Base-by-base conservation (phyloP, 2,797 vertebrate genomes). In the Graptemys geographica region DNA sequence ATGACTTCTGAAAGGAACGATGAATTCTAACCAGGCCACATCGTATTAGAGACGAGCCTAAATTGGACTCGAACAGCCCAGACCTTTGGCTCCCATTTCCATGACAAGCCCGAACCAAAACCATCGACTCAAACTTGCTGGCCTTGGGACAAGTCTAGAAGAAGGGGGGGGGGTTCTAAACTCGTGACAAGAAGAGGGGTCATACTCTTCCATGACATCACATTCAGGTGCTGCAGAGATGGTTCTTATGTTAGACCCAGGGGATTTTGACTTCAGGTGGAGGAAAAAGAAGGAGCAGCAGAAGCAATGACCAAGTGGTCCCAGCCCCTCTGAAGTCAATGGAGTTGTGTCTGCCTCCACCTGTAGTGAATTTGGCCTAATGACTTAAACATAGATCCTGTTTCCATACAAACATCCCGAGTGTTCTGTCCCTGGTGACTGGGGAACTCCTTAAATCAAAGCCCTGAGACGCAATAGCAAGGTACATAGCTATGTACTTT, bases 321-420 rank as follows among this genome's bases (percentile, higher is more conserved):
- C 92, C 92, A 76, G 1, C 56, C 83, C 37, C 28, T n/a, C 51
- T 10, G 51, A 1, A 0, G 0, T 5, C 84, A 12, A 0, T 2
- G 4, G 84, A 55, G 49, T 92, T 90, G 85, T 84, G 85, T 87
- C 91, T 56, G 95, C 92, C 90, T 96, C 95, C 97, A 96, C 97
- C 96, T 97, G 96, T 91, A 94, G 89, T 23, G 92, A 93, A 95
- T 97, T 96, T 97, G 95, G 93, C 89, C 93, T 97, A 94, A 96
- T 88, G 96, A 88, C 94, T 97, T 95, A 96, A 97, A 89, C 96
- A 97, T 89, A 94, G 97, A 96, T 96, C 96, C 94, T 83, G 94
- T 96, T 97, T 95, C 97, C 97, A 97, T 88, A 96, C 97, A 96
- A 83, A 96, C 92, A 92, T 96, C 94, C 94, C 94, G 3, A 94